Conservation (phyloP, 2,113 vertebrate genomes). For the Tachuris rubrigastra region DNA sequence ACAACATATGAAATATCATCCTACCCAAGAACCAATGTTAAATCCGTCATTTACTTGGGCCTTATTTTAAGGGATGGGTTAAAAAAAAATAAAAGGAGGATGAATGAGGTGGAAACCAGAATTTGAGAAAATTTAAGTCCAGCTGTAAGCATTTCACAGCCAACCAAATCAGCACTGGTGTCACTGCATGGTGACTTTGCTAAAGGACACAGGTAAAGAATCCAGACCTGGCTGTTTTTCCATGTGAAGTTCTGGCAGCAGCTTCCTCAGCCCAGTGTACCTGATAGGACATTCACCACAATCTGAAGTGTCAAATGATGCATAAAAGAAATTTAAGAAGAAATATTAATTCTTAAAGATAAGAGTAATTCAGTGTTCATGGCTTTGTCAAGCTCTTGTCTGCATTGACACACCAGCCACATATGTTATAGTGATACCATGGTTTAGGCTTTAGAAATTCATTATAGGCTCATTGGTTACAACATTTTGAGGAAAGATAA, state of each 20-base stretch:
- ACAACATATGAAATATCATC: not conserved
- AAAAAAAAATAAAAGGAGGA: not conserved
- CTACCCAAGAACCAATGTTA: not conserved
- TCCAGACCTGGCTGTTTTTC: not conserved
- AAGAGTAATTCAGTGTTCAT: not conserved
- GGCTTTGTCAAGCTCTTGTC: not conserved
- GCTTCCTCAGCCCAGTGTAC: not conserved
- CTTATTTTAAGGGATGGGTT: not conserved
- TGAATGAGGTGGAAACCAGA: not conserved
- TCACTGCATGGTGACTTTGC: not conserved
- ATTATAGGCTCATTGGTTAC: not conserved
- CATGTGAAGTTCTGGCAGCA: not conserved
- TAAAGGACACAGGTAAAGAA: not conserved
- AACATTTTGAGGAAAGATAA: not conserved
- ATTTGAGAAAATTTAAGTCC: not conserved
- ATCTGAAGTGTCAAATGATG: too few species aligned
- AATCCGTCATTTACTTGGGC: not conserved
- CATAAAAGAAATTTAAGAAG: not conserved
- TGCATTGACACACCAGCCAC: not conserved
- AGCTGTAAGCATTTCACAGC: not conserved
- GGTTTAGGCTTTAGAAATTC: not conserved
- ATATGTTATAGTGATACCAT: not conserved
- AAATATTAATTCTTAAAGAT: not conserved
- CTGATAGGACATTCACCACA: accelerated
- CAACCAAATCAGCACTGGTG: not conserved